Conservation (phyloP, 2,888 invertebrate genomes). For the Tridacna gigas region DNA sequence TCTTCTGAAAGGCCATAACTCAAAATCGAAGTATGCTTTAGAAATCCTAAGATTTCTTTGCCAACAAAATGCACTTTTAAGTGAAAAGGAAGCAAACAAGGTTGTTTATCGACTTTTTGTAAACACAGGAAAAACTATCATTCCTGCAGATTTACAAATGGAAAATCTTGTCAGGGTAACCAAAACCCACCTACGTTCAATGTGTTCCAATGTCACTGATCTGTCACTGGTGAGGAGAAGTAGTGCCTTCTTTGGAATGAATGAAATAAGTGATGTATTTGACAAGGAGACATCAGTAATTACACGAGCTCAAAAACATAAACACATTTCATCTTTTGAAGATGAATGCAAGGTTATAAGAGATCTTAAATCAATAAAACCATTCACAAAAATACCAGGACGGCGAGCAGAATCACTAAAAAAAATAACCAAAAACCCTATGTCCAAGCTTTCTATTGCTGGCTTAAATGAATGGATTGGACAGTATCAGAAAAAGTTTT, state of each 20-base stretch:
- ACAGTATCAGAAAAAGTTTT: not conserved
- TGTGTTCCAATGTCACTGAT: constrained; percentile 24
- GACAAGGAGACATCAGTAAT: constrained; percentile 9
- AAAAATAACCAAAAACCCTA: constrained; percentile 10
- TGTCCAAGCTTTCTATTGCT: not conserved
- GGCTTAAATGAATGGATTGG: not conserved
- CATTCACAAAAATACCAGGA: constrained; percentile 3
- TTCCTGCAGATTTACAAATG: constrained; percentile 28
- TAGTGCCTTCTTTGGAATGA: constrained; percentile 22
- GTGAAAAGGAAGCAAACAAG: constrained; percentile 4
- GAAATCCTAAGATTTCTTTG: constrained; percentile 16
- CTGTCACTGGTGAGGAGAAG: not conserved
- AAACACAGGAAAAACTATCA: constrained; percentile 22
- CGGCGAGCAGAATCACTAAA: not conserved
- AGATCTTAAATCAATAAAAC: constrained; percentile 6
- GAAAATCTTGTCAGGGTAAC: constrained; percentile 10
- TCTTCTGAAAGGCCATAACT: constrained; percentile 12
- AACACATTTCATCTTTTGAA: constrained; percentile 1
- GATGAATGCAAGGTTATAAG: constrained; percentile 7
- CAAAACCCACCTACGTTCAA: constrained; percentile 4
- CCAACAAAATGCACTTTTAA: constrained; percentile 17
- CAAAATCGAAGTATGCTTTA: constrained; percentile 12
- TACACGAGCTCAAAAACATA: constrained; percentile 7
- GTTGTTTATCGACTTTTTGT: constrained; percentile 21
- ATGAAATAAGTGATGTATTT: constrained; percentile 2